A percentile compares a stretch with the other conserved stretches of the same genome.
These are phyloP conservation scores for Hippocampus abdominalis DNA, from an alignment of 2,113 vertebrate genomes.

Conservation along the genomic window DNA sequence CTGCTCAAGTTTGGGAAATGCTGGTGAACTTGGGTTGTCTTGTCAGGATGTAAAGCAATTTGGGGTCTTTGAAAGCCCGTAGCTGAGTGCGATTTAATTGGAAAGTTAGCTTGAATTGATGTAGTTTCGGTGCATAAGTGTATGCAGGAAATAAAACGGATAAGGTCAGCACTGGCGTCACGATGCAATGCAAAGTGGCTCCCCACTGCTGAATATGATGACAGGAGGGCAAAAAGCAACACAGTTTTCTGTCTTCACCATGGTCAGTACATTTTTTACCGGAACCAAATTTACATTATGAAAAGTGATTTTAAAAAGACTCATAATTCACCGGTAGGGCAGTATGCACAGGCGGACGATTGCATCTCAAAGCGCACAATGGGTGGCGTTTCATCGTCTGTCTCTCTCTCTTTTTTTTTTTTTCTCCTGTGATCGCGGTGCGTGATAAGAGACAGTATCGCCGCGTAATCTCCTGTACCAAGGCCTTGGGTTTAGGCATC, in stretches of 20 bases:
- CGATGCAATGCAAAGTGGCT: not conserved
- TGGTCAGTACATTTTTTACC: not conserved
- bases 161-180: not conserved
- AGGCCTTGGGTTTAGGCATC: slow-evolving; percentile 38
- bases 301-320: not conserved
- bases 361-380: slow-evolving; percentile 5
- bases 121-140: no score
- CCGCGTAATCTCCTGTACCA: slow-evolving; percentile 41
- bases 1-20: no score
- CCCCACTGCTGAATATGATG: not conserved
- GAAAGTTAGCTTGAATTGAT: no score
- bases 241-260: not conserved
- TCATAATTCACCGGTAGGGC: not conserved
- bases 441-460: slow-evolving; percentile 47
- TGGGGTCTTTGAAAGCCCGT: no score
- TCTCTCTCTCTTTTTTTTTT: slow-evolving; percentile 15
- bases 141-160: not conserved
- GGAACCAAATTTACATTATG: not conserved
- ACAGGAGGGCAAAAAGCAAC: slow-evolving; percentile 8
- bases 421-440: slow-evolving; percentile 10
- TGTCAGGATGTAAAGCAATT: no score
- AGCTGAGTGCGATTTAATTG: no score
- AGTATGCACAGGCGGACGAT: not conserved
- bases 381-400: not conserved
- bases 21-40: no score